phyloP scores from a whole-genome alignment of 2,797 vertebrate genomes.

The Bradypodion ventrale region DNA sequence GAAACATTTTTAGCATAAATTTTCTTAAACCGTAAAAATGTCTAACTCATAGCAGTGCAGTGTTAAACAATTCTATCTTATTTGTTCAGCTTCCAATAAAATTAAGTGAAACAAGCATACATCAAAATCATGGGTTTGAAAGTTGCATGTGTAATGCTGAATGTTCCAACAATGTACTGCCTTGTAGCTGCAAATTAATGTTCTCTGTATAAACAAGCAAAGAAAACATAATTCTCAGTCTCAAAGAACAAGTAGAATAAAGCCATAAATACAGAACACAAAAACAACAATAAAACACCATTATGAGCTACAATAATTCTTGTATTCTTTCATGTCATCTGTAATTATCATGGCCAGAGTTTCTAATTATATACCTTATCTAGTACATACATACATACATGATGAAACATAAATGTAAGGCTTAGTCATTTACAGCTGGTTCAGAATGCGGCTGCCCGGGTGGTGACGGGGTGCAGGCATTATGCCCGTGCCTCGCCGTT shows the following conservation, averaged over 20 bases:
- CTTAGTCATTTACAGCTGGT: neutral
- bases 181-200: neutral
- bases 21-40: neutral
- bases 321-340: neutral
- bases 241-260: neutral
- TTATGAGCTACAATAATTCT: neutral
- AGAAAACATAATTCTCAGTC: neutral
- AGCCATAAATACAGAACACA: neutral
- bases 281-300: neutral
- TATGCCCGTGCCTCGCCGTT: too few species aligned
- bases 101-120: neutral
- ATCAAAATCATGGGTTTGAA: neutral
- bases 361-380: conserved; percentile 17
- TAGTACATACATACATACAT: neutral
- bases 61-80: conserved; percentile 25
- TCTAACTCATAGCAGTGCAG: neutral
- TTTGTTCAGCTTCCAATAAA: neutral
- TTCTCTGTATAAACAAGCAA: neutral
- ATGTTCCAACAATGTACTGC: neutral
- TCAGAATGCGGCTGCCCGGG: too few species aligned
- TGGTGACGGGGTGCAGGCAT: too few species aligned
- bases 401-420: conserved; percentile 2
- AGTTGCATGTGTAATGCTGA: neutral
- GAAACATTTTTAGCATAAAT: neutral
- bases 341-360: neutral